Evolutionary conservation across 2,888 invertebrate species (phyloP).

Genomic region (Agonopterix subpropinquella): DNA sequence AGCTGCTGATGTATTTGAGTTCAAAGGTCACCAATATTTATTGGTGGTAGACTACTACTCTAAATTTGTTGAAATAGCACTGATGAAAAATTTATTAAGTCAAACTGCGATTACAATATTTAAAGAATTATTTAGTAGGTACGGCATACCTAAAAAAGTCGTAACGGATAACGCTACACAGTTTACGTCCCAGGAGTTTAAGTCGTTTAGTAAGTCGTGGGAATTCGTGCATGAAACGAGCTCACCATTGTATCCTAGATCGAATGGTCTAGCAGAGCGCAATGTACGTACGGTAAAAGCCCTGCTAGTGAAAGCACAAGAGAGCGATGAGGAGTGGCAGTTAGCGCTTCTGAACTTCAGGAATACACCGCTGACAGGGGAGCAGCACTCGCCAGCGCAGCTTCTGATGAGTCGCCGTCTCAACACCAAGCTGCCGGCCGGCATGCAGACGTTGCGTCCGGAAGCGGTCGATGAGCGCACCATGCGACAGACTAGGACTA

Average conservation of each 20-base stretch:
- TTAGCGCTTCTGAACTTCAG: slow-evolving; percentile 4
- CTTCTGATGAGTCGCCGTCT: slow-evolving; percentile 3
- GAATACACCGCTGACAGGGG: slow-evolving; percentile 1
- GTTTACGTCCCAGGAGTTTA: slow-evolving; percentile 4
- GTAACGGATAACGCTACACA: slow-evolving; percentile 5
- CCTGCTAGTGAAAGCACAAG: slow-evolving; percentile 2
- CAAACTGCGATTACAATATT: neutral
- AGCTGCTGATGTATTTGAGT: slow-evolving; percentile 3
- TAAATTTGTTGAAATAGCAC: slow-evolving; percentile 4
- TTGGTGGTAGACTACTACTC: slow-evolving; percentile 4
- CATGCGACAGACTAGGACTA: neutral
- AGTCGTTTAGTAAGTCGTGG: slow-evolving; percentile 2
- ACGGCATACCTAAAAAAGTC: slow-evolving; percentile 4
- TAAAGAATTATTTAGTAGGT: slow-evolving; percentile 5
- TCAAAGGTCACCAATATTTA: neutral
- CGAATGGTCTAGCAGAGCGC: slow-evolving; percentile 5
- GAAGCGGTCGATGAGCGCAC: neutral
- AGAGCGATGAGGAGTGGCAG: slow-evolving; percentile 4
- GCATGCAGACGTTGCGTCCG: neutral
- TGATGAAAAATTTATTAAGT: slow-evolving; percentile 1
- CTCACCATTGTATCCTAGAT: slow-evolving; percentile 6
- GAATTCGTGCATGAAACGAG: slow-evolving; percentile 7
- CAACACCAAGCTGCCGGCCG: neutral
- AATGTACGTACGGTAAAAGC: slow-evolving; percentile 6
- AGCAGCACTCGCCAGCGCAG: slow-evolving; percentile 5